Base-by-base conservation (phyloP, 2,888 invertebrate genomes). In the Hyposoter dolosus region DNA sequence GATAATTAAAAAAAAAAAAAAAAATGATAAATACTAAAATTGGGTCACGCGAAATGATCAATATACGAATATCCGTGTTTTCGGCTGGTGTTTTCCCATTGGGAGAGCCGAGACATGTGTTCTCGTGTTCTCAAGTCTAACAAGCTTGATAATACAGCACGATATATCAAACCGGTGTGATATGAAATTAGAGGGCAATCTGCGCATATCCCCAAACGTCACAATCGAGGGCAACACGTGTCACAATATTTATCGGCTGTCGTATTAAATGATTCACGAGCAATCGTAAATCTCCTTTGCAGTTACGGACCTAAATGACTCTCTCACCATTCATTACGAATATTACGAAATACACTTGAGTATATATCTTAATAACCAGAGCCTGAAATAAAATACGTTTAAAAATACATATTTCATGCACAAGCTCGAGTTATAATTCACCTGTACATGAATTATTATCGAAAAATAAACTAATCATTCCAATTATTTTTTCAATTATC, bases 171-270 rank as follows among this genome's bases (percentile, higher is more conserved):
- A 77, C 75, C 35, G 19, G 72, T 56, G 32, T 63, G 63, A 65
- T 35, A 47, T 53, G 65, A 65, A 75, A 68, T 66, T 40, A 40
- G 23, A n/a, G 17, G 35, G 43, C 17, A 74, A 74, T 66, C 66
- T 15, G 74, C 65, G 56, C 23, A 43, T 45, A 45, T 60, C 28
- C 69, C 79, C 1, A 72, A 23, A 53, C 65, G 72, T 35, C 63
- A 40, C 28, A n/a, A 74, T 40, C 56, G 53, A 10, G 15, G 45
- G 68, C 32, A 75, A 82, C 68, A 82, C 82, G 82, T 75, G 75
- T 63, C 74, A 82, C 74, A 82, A 82, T 75, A 82, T 82, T 82
- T 75, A 82, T 82, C 56, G 65, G 47, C 72, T 50, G 47, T 66
- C 32, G 23, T 50, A 60, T 28, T 45, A 50, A n/a, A 35, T 72